Conservation (phyloP, 2,113 vertebrate genomes). For the Mohoua ochrocephala region DNA sequence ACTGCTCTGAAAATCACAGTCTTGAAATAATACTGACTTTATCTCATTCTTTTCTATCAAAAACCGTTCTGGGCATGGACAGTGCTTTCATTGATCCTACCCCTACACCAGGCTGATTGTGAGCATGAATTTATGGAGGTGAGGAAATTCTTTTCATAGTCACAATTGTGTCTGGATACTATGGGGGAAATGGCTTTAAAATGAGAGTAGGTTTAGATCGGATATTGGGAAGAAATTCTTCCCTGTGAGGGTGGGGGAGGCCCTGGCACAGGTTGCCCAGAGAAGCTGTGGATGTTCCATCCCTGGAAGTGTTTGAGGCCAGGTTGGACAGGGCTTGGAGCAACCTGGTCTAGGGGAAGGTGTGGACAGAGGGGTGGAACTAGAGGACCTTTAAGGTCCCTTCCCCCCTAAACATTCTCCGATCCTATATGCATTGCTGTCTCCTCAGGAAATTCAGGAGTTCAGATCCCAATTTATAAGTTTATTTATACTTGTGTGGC, state of each 20-base stretch:
- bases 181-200: neutral
- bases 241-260: neutral
- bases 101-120: rapidly evolving
- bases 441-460: neutral
- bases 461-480: neutral
- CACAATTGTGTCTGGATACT: neutral
- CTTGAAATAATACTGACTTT: neutral
- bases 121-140: rapidly evolving
- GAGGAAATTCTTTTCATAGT: neutral
- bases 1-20: neutral
- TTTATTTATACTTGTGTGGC: neutral
- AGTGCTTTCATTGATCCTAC: neutral
- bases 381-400: neutral
- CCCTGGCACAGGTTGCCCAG: rapidly evolving
- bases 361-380: neutral
- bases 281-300: neutral
- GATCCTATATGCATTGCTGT: neutral
- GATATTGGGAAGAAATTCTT: neutral
- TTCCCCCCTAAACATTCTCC: neutral
- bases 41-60: neutral
- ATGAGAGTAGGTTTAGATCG: neutral
- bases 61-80: neutral
- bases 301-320: neutral
- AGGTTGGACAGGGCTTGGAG: neutral
- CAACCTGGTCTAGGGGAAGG: neutral